Conservation (phyloP, 2,888 invertebrate species). For the Plebejus anna region DNA sequence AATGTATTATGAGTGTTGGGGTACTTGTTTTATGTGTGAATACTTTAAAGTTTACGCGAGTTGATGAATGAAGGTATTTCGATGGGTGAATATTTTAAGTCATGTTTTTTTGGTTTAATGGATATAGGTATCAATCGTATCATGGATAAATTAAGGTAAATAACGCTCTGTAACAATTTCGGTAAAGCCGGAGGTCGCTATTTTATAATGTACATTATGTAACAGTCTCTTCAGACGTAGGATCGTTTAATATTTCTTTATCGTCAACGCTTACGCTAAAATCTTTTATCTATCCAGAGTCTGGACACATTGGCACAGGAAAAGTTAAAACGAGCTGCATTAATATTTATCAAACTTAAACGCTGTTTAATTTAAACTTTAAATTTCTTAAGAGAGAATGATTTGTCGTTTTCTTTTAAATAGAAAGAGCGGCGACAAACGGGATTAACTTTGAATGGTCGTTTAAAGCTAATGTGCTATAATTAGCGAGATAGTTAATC, state of each 20-base stretch:
- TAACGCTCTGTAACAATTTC: too few species aligned
- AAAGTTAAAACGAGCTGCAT: not conserved
- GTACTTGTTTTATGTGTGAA: not conserved
- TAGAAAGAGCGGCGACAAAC: not conserved
- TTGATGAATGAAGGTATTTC: not conserved
- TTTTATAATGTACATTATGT: too few species aligned
- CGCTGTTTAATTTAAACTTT: slow-evolving; percentile 15
- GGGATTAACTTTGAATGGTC: not conserved
- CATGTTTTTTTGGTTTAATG: too few species aligned
- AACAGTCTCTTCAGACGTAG: too few species aligned
- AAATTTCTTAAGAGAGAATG: not conserved
- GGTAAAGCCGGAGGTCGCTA: too few species aligned
- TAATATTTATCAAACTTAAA: slow-evolving; percentile 10
- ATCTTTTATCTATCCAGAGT: not conserved
- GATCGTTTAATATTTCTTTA: not conserved
- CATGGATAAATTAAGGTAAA: too few species aligned
- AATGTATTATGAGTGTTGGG: slow-evolving; percentile 5
- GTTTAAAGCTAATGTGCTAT: not conserved
- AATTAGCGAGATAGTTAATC: not conserved
- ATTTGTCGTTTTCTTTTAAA: not conserved
- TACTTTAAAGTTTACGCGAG: not conserved
- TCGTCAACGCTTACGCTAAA: not conserved
- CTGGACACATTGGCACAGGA: not conserved
- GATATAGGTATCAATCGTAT: too few species aligned
- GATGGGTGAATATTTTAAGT: not conserved